Percentiles rank a stretch among this genome's conserved stretches.
phyloP scores from a whole-genome alignment of 2,888 invertebrate genomes.

The Carcina quercana region DNA sequence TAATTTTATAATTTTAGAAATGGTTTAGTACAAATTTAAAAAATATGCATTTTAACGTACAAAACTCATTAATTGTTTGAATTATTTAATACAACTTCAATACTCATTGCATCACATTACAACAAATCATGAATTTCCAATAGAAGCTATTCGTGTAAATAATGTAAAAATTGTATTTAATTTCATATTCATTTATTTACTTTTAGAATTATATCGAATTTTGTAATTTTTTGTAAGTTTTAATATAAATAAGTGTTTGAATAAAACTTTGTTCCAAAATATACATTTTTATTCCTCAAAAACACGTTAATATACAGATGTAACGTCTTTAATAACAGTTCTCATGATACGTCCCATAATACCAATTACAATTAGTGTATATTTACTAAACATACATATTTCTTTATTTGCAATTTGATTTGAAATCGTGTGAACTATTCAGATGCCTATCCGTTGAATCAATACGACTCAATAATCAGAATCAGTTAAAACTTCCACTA shows the following conservation, averaged over 20 bases:
- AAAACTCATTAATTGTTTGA: constrained; percentile 23
- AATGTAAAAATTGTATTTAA: constrained; percentile 45
- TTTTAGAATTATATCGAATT: constrained; percentile 19
- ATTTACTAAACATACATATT: no score
- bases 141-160: constrained; percentile 47
- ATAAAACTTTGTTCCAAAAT: constrained; percentile 27
- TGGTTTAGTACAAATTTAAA: constrained; percentile 36
- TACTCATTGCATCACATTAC: constrained; percentile 5
- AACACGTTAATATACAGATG: no score
- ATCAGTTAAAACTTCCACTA: no score
- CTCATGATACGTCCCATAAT: no score
- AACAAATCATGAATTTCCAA: neutral
- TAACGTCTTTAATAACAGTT: no score
- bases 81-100: constrained; percentile 5
- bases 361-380: no score
- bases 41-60: constrained; percentile 40
- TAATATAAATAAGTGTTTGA: constrained; percentile 39
- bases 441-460: no score
- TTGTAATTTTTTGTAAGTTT: constrained; percentile 30
- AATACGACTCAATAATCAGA: no score
- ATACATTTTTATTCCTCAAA: neutral
- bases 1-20: constrained; percentile 18
- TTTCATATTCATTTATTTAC: constrained; percentile 32
- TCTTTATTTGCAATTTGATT: no score
- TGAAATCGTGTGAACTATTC: no score